Base-by-base conservation (phyloP, 2,113 vertebrate species). In the Entelurus aequoreus region DNA sequence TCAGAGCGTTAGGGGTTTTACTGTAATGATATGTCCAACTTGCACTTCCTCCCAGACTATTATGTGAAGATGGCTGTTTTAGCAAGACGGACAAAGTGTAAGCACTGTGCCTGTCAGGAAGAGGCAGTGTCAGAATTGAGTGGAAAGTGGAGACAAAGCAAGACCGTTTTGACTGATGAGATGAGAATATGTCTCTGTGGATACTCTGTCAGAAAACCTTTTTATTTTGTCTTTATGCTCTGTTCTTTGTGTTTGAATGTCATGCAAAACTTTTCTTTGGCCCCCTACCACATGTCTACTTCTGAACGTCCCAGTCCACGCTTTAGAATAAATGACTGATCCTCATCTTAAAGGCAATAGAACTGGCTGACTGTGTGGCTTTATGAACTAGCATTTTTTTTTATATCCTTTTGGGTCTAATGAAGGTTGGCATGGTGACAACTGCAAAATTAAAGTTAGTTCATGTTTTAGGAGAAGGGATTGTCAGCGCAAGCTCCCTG, bases 141-240 rank as follows among this genome's bases (percentile, higher is more conserved):
- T 60, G 67, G 65, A 60, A 19, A 67, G 68, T 44, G 28, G 60
- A 70, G 50, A 66, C 42, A 9, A 54, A 67, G 68, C 36, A 47
- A 38, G 61, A 42, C 28, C 2, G 63, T 72, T 78, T 76, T 74
- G 76, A 75, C 66, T 76, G 76, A 85, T 75, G 72, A 80, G 59
- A 70, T 68, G 66, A 64, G 78, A 77, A 58, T 48, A 72, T 63
- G 51, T 48, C 65, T 66, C 71, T 55, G 54, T 16, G 62, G 53
- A 74, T 53, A 16, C 36, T 70, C 49, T 54, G 28, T 54, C 63
- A 19, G 48, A 2, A 44, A 53, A 40, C 13, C 44, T 48, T 62
- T 35, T 48, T 64, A 21, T 37, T 36, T 66, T 61, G 36, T 48
- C 50, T 62, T 62, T 37, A 44, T 44, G 57, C 51, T 69, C 60